phyloP scores from a whole-genome alignment of 2,888 invertebrate genomes.

The Bibio marci region DNA sequence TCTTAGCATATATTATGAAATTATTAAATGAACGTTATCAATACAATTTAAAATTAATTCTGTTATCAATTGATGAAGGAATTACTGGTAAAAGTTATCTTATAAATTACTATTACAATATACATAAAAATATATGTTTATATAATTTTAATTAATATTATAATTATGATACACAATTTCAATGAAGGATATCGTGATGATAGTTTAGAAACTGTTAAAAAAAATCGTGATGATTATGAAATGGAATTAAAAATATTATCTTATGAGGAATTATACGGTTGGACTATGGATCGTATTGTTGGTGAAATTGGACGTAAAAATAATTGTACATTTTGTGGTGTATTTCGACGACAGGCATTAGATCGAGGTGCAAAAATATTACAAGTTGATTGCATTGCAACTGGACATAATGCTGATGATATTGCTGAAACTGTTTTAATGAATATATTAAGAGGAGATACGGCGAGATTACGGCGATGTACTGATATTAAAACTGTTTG shows the following conservation, averaged over 20 bases:
- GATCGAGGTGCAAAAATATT: constrained; percentile 85
- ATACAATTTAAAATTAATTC: constrained; percentile 75
- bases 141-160: constrained; percentile 2
- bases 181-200: constrained; percentile 71
- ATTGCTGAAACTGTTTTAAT: constrained; percentile 97
- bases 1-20: constrained; percentile 85
- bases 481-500: constrained; percentile 61
- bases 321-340: constrained; percentile 94
- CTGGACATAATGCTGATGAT: constrained; percentile 95
- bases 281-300: constrained; percentile 99
- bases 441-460: constrained; percentile 94
- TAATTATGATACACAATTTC: constrained; percentile 8
- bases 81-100: constrained; percentile 43
- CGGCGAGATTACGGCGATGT: constrained; percentile 82
- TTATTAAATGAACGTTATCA: constrained; percentile 74
- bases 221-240: constrained; percentile 83
- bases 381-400: constrained; percentile 83
- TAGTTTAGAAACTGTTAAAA: constrained; percentile 89
- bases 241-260: constrained; percentile 89
- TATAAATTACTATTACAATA: constrained; percentile 27
- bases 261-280: constrained; percentile 94
- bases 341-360: constrained; percentile 87
- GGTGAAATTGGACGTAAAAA: constrained; percentile 70
- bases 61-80: constrained; percentile 96
- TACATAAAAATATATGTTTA: not conserved